Conservation (phyloP, 1,140 invertebrate species). For the Dinothrombium tinctorium region DNA sequence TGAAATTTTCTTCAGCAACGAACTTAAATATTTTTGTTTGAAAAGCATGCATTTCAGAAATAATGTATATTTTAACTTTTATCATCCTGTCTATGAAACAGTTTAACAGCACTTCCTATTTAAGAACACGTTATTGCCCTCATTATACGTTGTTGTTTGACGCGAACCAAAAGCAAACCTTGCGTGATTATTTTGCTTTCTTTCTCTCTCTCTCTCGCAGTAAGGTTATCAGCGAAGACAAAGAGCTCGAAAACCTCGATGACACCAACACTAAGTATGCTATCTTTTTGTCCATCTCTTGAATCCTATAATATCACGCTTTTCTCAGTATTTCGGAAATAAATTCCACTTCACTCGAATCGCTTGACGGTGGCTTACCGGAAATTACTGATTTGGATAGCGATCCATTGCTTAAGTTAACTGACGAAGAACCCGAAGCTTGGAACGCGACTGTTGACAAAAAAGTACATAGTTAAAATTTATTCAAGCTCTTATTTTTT, state of each 20-base stretch:
- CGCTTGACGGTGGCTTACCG: constrained; percentile 20
- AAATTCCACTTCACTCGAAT: constrained; percentile 24
- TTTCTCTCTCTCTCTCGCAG: constrained; percentile 7
- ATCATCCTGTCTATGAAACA: too few species aligned
- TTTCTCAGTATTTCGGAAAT: constrained; percentile 20
- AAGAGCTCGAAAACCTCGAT: constrained; percentile 10
- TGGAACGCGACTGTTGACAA: constrained; percentile 73
- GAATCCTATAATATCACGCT: constrained; percentile 1
- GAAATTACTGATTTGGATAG: constrained; percentile 25
- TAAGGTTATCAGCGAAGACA: constrained; percentile 16
- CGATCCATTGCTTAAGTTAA: constrained; percentile 49
- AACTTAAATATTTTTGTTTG: too few species aligned
- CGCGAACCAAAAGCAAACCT: too few species aligned
- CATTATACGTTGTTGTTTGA: too few species aligned
- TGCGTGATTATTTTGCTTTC: not conserved
- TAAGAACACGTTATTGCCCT: too few species aligned
- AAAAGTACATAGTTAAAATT: constrained; percentile 25
- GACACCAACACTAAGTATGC: not conserved
- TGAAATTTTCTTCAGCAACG: too few species aligned
- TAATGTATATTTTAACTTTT: too few species aligned
- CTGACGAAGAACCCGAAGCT: constrained; percentile 58
- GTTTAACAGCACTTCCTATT: too few species aligned
- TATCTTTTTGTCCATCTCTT: not conserved
- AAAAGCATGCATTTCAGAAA: too few species aligned
- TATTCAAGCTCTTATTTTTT: constrained; percentile 7